phyloP scores from a whole-genome alignment of 2,797 vertebrate species.

The Simalia tracyae region DNA sequence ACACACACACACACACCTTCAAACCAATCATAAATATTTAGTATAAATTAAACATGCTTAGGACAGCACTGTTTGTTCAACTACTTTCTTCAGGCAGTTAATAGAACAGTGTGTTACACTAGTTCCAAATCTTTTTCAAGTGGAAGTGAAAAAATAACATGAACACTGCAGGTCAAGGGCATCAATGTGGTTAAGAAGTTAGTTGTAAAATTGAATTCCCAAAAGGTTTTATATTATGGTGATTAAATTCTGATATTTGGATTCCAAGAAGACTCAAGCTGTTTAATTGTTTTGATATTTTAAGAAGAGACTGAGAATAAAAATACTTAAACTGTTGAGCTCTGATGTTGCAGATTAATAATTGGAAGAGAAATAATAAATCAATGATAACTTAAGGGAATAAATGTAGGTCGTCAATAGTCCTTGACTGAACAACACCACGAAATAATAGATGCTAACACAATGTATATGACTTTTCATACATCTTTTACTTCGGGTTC shows the following conservation, averaged over 20 bases:
- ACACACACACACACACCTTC: not conserved
- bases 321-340: conserved; percentile 28
- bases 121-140: not conserved
- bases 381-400: conserved; percentile 21
- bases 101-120: not conserved
- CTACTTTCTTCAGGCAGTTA: not conserved
- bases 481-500: not conserved
- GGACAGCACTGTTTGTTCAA: not conserved
- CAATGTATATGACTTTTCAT: conserved; percentile 26
- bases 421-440: not conserved
- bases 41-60: not conserved
- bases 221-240: not conserved
- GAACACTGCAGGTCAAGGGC: not conserved
- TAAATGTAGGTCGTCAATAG: conserved; percentile 38
- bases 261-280: not conserved
- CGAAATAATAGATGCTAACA: conserved; percentile 15
- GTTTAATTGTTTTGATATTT: not conserved
- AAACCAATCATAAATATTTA: not conserved
- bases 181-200: not conserved
- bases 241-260: not conserved
- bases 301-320: conserved; percentile 17
- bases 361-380: conserved; percentile 18
- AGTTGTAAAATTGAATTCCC: not conserved
- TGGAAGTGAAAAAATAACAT: conserved; percentile 4
- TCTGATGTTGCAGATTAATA: conserved; percentile 22